Evolutionary conservation across 30 jellyfish, hydroid and myxozoan species (phyloP), one percentile per base, ranked within the genome.

Genomic region (Hydractinia symbiolongicarpus): DNA sequence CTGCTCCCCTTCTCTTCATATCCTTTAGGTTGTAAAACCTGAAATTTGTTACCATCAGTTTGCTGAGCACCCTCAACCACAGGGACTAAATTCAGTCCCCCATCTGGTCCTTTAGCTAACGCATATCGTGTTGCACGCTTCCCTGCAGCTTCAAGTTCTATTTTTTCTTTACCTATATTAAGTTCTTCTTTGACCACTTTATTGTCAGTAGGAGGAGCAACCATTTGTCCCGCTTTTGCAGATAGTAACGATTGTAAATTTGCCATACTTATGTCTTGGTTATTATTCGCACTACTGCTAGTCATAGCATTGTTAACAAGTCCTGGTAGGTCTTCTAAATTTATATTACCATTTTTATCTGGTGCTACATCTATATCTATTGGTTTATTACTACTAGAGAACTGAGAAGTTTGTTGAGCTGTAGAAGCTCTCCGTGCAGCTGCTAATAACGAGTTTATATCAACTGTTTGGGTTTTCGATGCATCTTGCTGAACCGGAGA

Each of bases 111-210:
- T 55, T 75, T 78, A 58, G 84, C 89, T 49, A 91, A 73, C 7
- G 95, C 73, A 70, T 87, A 91, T 17, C 82, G 94, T 7, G 98
- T 79, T 5, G 90, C 66, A 67, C 87, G 85, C 49, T 85, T 89
- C 40, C 95, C 97, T 6, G 92, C 97, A 30, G 95, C 93, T 76
- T 90, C 95, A 5, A 90, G 69, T 76, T 84, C 88, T 53, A 90
- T 51, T 53, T 88, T 88, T 67, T 88, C 86, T 79, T 57, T 20
- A 9, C 89, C 91, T 53, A 68, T 67, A 44, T 67, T 72, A 54
- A 62, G 77, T 49, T 67, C 87, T 50, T 58, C 92, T 68, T 61
- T 49, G 5, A 83, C 76, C 13, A 75, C 50, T 13, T 77, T 60
- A 44, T 77, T 57, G 10, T 10, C 54, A 17, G 54, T 50, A 16